Base-by-base conservation (phyloP, 2,113 vertebrate genomes). In the Hypocryptadius cinnamomeus region DNA sequence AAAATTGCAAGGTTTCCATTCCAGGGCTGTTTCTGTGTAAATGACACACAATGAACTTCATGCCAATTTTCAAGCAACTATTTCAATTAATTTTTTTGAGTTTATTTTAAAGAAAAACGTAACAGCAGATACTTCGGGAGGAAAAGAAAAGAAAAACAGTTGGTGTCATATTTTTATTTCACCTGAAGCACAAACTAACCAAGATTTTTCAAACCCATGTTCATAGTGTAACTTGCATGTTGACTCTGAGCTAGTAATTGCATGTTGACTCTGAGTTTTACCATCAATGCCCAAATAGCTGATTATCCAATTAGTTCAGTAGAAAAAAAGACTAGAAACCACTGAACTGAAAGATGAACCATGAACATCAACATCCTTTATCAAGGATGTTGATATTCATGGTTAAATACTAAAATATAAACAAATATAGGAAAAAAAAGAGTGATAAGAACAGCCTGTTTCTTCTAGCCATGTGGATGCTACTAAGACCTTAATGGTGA, bases 1-100 rank as follows among this genome's bases (percentile, higher is more conserved):
- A 77, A 94, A 96, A 92, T 30, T 5, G 23, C 54, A 60, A 94
- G 19, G 6, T 74, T 95, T 94, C 89, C 42, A 77, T 94, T 89
- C 37, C 2, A 64, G 66, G 6, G 20, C 9, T 51, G 35, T 90
- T 91, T 73, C 57, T 77, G 25, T 84, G 42, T 59, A 88, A 83
- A 80, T 31, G 47, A 83, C 65, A 96, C 87, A 93, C 30, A 91
- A 83, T 48, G 37, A 94, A 95, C 66, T 73, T 90, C 53, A 89
- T 3, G 7, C 33, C 65, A 90, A 76, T 85, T 88, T 87, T 84
- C 70, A 85, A 78, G 89, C 22, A 81, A 85, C 40, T 42, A 82
- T 79, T 89, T 85, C 9, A 77, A 20, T 48, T 79, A 9, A 39
- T 51, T 70, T 90, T 87, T 76, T 90, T 61, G 4, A 30, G 60